Evolutionary conservation across 1,140 invertebrate species (phyloP), one percentile per base, ranked within the genome.

Genomic region (Pseudomyrmex concolor): DNA sequence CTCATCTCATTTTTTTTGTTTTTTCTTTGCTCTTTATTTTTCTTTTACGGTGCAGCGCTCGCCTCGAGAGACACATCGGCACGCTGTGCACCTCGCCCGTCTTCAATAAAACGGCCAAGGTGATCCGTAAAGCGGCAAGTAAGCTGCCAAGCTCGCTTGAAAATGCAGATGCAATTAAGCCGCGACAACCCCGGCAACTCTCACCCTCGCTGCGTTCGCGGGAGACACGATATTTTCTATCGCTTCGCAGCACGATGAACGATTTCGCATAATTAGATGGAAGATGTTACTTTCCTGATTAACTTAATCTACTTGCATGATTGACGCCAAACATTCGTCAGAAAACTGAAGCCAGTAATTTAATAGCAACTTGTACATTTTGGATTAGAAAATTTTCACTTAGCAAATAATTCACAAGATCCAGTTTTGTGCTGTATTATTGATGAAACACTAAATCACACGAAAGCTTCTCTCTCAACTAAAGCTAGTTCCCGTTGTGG

Each of bases 121-220:
- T 77, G 80, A 87, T 66, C 50, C 66, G 74, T 57, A 66, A 87
- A 60, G 50, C 82, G 50, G 25, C 51, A 72, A 77, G 57, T 76
- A 71, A 66, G 43, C 22, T 43, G 25, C 3, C 17, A 48, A 34
- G 43, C 1, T 10, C 25, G 57, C 67, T 63, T 57, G 80, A 83
- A 87, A 88, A 89, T 89, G 78, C 70, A 89, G 84, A 90, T 90
- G 68, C 86, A 89, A 90, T 89, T 86, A 86, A 84, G 62, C 72
- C 66, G 57, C 34, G 74, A 84, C 66, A 86, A 84, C 45, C 60
- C 15, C 43, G 51, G 7, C 34, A 43, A 34, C n/a, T 19, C n/a
- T 13, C 12, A 17, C 13, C 12, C 43, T 1, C 17, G 2, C 62
- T 17, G 13, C 34, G 15, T 60, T 19, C 54, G 12, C n/a, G 12